phyloP scores from a whole-genome alignment of 2,797 vertebrate species.

The Crenichthys baileyi region DNA sequence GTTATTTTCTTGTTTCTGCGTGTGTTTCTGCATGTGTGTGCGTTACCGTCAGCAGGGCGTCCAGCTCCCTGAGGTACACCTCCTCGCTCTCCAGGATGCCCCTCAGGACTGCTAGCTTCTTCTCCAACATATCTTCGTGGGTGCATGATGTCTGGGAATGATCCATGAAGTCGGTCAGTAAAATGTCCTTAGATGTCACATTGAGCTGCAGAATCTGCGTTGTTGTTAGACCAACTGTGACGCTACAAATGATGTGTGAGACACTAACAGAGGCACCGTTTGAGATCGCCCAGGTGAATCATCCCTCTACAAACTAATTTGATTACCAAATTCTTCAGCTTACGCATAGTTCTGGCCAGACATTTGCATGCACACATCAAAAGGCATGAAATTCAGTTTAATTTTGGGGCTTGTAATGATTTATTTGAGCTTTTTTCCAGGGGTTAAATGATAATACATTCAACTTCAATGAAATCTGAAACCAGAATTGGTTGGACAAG shows the following conservation, averaged over 20 bases:
- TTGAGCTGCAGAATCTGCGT: neutral
- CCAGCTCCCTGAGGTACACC: conserved; percentile 79
- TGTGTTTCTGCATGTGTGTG: conserved; percentile 10
- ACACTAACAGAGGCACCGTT: neutral
- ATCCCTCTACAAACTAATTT: neutral
- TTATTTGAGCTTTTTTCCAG: neutral
- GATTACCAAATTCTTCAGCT: neutral
- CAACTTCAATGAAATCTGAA: neutral
- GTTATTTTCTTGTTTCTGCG: neutral
- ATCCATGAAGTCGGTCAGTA: neutral
- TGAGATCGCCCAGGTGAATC: neutral
- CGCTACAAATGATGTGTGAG: neutral
- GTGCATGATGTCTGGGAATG: conserved; percentile 50
- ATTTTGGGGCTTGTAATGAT: neutral
- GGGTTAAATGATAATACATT: neutral
- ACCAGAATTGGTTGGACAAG: neutral
- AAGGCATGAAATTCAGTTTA: neutral
- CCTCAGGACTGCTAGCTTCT: conserved; percentile 72
- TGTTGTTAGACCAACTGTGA: too few species aligned
- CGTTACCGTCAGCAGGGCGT: conserved; percentile 75
- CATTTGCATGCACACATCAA: neutral
- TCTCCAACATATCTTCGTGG: conserved; percentile 70
- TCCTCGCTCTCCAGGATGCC: conserved; percentile 78
- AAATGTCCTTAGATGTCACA: neutral
- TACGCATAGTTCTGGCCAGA: neutral